Evolutionary conservation across 92 coral and sea anemone species (phyloP), one percentile per base, ranked within the genome.

Genomic region (Phenganax stokvisi): DNA sequence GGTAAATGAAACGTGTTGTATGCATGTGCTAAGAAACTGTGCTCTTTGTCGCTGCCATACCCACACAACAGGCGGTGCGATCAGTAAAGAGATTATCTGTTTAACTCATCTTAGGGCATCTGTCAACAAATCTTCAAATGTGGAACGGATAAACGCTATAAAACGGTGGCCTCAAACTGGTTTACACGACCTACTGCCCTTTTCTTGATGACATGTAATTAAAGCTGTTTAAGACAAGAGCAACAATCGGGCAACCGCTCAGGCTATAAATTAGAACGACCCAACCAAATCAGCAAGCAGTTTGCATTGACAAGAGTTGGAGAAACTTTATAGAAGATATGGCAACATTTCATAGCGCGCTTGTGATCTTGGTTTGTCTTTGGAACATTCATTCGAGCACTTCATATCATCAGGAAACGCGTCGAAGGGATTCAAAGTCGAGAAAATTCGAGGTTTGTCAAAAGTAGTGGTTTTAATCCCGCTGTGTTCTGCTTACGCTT

Each of bases 401-500:
- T 25, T 31, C 54, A 16, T 25, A 59, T 57, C 47, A 5, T 1
- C 69, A 76, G 25, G 54, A 64, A 76, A 37, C 69, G 3, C 30
- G 13, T 44, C 55, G 47, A 56, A 59, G 81, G 70, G 58, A 31
- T 37, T 76, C 81, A 31, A 76, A 76, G 52, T 64, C 20, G 80
- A 54, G 9, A 37, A 37, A 37, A 37, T 37, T 37, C 51, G 52
- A 76, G 81, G 81, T 76, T 76, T 60, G 81, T 76, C 54, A 17
- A 54, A 76, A 76, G 53, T 68, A 68, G 81, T 76, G 81, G 29
- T 47, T 64, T 76, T 76, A 76, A 76, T 58, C 81, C 81, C 67
- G 70, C 81, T 76, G 81, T 13, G 81, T 44, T 7, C 2, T n/a
- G 30, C 67, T 51, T 59, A 31, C 70, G 0, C 73, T 68, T 28